phyloP scores from a whole-genome alignment of 1,140 invertebrate genomes.

The Bombus superbus region DNA sequence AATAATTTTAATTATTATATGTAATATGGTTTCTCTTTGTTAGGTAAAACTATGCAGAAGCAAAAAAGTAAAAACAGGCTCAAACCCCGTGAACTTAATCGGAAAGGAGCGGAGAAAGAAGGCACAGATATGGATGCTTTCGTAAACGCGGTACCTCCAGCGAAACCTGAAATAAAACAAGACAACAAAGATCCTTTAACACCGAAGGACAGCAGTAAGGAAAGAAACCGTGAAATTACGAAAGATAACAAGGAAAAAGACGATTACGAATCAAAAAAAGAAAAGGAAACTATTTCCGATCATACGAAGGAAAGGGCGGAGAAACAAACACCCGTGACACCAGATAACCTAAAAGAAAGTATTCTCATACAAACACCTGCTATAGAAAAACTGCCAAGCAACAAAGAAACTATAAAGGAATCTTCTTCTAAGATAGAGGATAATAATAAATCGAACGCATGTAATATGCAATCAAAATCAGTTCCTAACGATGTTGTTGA shows the following conservation, averaged over 20 bases:
- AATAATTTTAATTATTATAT: background rate
- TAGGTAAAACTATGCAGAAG: constrained; percentile 80
- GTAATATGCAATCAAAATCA: constrained; percentile 58
- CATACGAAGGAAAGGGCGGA: constrained; percentile 26
- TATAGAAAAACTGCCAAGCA: constrained; percentile 41
- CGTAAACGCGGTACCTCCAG: constrained; percentile 69
- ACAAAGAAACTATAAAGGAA: constrained; percentile 62
- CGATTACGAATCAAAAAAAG: constrained; percentile 73
- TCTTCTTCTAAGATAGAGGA: constrained; percentile 66
- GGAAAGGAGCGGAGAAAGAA: constrained; percentile 82
- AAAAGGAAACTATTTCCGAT: constrained; percentile 57
- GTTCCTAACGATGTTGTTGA: constrained; percentile 77
- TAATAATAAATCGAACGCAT: constrained; percentile 49
- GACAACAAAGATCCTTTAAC: constrained; percentile 62
- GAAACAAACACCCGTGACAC: constrained; percentile 46
- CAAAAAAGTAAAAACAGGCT: constrained; percentile 79
- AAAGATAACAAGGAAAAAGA: constrained; percentile 76
- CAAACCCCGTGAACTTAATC: constrained; percentile 79
- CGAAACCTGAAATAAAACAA: constrained; percentile 65
- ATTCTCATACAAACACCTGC: constrained; percentile 24
- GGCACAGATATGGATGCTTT: constrained; percentile 84
- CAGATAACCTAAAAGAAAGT: constrained; percentile 55
- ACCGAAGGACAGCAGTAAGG: constrained; percentile 64
- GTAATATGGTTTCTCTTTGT: constrained; percentile 23
- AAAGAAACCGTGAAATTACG: constrained; percentile 58